These are phyloP conservation scores for Sinocyclocheilus maitianheensis DNA, from an alignment of 2,113 vertebrate genomes.

Conservation along the genomic window DNA sequence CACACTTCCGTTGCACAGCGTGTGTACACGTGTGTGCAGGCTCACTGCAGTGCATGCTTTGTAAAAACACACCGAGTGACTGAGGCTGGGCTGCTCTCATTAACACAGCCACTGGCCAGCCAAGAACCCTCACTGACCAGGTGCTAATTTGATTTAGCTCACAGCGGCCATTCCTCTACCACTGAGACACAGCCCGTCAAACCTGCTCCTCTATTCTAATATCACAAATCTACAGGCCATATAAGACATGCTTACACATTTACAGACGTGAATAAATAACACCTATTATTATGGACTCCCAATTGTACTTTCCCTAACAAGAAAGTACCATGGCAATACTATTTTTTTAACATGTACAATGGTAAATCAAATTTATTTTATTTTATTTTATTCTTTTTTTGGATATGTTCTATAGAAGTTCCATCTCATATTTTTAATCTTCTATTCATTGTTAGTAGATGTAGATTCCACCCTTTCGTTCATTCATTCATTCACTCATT, in stretches of 20 bases:
- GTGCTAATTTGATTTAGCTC: conserved; percentile 59
- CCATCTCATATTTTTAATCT: no score
- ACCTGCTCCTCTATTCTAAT: conserved; percentile 35
- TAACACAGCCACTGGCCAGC: conserved; percentile 56
- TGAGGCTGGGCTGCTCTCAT: conserved; percentile 50
- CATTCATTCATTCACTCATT: no score
- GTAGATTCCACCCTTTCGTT: no score
- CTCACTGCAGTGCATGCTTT: conserved; percentile 49
- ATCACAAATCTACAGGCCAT: conserved; percentile 28
- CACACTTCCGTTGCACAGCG: conserved; percentile 29
- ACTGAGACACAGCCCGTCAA: conserved; percentile 43
- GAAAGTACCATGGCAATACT: background rate
- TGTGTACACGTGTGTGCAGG: background rate
- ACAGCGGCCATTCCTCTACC: conserved; percentile 30
- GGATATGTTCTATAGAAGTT: background rate
- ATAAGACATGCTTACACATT: background rate
- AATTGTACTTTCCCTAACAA: background rate
- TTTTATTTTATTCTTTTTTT: background rate
- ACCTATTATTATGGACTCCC: background rate
- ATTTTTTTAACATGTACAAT: background rate
- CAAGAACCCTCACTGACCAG: conserved; percentile 53
- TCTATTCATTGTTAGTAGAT: no score
- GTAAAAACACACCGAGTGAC: conserved; percentile 48
- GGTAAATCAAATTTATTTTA: background rate
- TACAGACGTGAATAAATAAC: background rate